Evolutionary conservation across 2,113 vertebrate species (phyloP).

Genomic region (Callipepla californica): DNA sequence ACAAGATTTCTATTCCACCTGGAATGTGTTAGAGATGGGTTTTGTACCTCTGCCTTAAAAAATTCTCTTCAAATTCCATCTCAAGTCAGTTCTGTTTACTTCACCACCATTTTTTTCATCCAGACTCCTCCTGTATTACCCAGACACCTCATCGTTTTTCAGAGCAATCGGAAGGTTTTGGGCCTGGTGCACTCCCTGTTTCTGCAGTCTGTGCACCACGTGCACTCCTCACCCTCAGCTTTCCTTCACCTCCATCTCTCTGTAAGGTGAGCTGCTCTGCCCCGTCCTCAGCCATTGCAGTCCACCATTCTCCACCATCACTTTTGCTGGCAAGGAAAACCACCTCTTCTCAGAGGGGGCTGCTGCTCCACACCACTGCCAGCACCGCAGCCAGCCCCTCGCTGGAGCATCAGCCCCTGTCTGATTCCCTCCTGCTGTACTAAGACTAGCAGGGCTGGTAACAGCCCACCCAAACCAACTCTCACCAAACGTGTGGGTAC

Average conservation of each 20-base stretch:
- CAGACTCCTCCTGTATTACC: background rate
- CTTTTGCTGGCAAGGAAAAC: background rate
- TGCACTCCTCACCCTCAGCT: background rate
- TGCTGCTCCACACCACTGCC: background rate
- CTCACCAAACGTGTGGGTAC: background rate
- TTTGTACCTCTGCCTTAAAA: background rate
- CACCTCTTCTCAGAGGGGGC: background rate
- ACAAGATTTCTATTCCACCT: background rate
- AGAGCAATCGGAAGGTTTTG: no score
- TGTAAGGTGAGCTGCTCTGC: background rate
- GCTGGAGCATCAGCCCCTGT: rapidly evolving
- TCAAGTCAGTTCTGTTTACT: background rate
- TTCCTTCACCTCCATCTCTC: background rate
- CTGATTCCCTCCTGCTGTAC: background rate
- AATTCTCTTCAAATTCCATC: background rate
- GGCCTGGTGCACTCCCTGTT: background rate
- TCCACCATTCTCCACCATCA: background rate
- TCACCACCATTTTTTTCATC: background rate
- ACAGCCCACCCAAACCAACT: background rate
- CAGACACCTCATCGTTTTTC: background rate
- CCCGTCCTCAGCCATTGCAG: background rate
- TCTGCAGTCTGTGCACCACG: background rate
- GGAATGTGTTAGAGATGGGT: background rate
- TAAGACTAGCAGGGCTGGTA: background rate
- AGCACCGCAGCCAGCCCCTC: background rate